Conservation (phyloP, 2,113 vertebrate genomes). For the Rynchops niger region DNA sequence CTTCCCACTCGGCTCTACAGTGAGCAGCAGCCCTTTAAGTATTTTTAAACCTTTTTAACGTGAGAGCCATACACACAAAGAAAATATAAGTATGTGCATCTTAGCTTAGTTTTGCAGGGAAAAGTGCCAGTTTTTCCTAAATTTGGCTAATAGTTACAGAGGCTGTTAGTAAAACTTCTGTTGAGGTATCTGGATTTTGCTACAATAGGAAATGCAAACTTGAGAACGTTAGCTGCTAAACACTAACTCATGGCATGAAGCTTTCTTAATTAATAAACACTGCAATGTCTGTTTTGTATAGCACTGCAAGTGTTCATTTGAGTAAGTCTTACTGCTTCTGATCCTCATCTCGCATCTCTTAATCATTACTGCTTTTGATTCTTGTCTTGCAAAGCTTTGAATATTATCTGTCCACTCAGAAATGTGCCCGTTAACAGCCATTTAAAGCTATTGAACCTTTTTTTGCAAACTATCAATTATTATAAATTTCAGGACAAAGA, state of each 20-base stretch:
- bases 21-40: constrained; percentile 2
- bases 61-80: not conserved
- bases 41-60: not conserved
- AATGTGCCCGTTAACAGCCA: not conserved
- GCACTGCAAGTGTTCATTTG: not conserved
- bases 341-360: not conserved
- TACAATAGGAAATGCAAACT: not conserved
- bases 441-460: not conserved
- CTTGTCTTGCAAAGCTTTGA: not conserved
- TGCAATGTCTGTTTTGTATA: not conserved
- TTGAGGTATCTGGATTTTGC: not conserved
- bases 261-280: not conserved
- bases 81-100: not conserved
- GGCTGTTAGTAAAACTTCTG: not conserved
- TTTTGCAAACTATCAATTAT: not conserved
- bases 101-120: not conserved
- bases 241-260: not conserved
- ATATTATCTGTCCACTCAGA: not conserved
- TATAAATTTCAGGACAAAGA: not conserved
- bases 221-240: not conserved
- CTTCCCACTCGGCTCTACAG: not conserved
- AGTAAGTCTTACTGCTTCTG: not conserved
- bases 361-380: not conserved
- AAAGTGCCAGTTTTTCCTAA: not conserved
- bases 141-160: not conserved